Conservation (phyloP, 1,140 invertebrate species). For the Anoplolepis gracilipes region DNA sequence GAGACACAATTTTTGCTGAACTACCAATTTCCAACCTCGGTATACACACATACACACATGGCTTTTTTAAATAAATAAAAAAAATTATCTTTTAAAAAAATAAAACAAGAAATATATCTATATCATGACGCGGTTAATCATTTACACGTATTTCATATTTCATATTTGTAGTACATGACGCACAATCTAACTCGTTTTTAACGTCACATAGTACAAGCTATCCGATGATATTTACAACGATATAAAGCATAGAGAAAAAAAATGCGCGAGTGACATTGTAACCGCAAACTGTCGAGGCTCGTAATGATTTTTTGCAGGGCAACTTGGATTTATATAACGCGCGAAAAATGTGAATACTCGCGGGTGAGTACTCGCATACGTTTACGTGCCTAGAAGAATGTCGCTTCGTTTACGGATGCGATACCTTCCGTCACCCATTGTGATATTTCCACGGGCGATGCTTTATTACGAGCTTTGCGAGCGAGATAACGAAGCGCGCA, state of each 20-base stretch:
- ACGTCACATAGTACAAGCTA: slow-evolving; percentile 10
- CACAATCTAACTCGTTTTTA: slow-evolving; percentile 27
- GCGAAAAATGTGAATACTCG: background rate
- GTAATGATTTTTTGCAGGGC: slow-evolving; percentile 31
- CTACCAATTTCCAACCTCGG: background rate
- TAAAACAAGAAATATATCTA: background rate
- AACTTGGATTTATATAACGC: background rate
- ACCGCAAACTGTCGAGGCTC: slow-evolving; percentile 21
- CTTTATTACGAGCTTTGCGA: slow-evolving; percentile 24
- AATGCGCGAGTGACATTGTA: background rate
- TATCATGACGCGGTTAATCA: background rate
- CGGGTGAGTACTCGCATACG: background rate
- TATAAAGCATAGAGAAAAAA: slow-evolving; percentile 1
- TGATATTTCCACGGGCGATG: slow-evolving; percentile 16
- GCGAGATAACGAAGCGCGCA: slow-evolving; percentile 44
- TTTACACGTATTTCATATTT: background rate
- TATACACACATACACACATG: background rate
- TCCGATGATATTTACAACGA: slow-evolving; percentile 26
- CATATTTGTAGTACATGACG: slow-evolving; percentile 46
- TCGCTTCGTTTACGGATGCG: slow-evolving; percentile 41
- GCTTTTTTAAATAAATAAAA: slow-evolving; percentile 25
- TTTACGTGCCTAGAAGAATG: background rate
- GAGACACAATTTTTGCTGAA: background rate
- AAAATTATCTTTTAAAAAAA: background rate
- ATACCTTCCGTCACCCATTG: background rate